A percentile compares a stretch with the other conserved stretches of the same genome.
These are phyloP conservation scores for Rattus rattus DNA, from an alignment of 2,113 vertebrate species.

Conservation along the genomic window DNA sequence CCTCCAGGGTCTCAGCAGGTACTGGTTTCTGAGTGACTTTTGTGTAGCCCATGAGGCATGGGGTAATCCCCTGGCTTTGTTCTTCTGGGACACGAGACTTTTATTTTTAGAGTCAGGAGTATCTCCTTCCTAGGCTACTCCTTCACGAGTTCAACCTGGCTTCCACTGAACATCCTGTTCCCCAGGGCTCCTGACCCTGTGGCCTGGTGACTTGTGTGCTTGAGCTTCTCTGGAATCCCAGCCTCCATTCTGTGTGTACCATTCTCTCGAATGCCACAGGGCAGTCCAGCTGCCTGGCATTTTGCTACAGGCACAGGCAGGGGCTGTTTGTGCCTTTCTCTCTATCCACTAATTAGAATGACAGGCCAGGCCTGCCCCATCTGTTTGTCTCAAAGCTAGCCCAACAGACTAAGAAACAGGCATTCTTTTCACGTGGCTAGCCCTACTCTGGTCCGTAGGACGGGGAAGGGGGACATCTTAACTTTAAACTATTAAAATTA, in stretches of 20 bases:
- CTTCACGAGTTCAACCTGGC: not conserved
- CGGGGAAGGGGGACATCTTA: not conserved
- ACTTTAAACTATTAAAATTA: not conserved
- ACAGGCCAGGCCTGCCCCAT: slow-evolving; percentile 33
- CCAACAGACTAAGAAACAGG: not conserved
- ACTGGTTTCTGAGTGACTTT: fast-evolving
- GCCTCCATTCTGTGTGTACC: not conserved
- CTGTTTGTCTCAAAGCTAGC: not conserved
- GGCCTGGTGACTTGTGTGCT: not conserved
- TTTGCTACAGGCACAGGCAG: not conserved
- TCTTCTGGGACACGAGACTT: not conserved
- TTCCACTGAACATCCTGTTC: fast-evolving
- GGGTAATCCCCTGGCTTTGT: not conserved
- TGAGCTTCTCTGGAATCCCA: not conserved
- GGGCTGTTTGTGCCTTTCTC: not conserved
- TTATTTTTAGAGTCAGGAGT: not conserved
- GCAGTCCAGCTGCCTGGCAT: not conserved
- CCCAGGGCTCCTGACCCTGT: fast-evolving
- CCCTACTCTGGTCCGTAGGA: not conserved
- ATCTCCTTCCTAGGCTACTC: not conserved
- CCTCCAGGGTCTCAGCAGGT: not conserved
- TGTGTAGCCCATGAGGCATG: fast-evolving
- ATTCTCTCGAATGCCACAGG: not conserved
- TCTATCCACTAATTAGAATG: not conserved
- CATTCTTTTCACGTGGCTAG: fast-evolving